Evolutionary conservation across 2,113 vertebrate genomes (phyloP).

Genomic region (mouse (Mus musculus)): DNA sequence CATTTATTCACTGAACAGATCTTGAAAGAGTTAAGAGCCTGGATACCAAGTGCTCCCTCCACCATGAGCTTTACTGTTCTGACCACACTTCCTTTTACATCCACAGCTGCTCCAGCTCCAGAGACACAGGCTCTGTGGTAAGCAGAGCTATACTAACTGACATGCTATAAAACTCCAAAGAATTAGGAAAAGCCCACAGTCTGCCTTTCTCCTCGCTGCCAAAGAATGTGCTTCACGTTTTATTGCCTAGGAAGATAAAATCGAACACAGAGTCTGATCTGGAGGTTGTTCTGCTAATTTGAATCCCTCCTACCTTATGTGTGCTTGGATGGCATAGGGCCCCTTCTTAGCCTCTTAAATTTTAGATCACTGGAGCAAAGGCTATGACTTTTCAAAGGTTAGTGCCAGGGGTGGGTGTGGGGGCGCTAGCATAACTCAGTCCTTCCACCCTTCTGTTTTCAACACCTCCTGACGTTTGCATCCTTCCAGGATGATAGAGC

Average conservation of each 20-base stretch:
- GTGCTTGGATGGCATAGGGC: neutral
- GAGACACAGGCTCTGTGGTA: neutral
- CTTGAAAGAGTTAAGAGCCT: too few species aligned
- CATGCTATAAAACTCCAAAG: neutral
- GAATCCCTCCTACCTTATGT: neutral
- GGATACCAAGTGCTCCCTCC: too few species aligned
- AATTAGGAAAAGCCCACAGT: neutral
- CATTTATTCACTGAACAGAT: too few species aligned
- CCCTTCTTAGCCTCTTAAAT: neutral
- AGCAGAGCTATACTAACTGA: neutral
- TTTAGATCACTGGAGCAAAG: neutral
- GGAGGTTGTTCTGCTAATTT: neutral
- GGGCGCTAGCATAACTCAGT: neutral
- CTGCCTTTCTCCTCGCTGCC: neutral
- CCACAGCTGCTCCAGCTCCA: neutral
- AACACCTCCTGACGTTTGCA: neutral
- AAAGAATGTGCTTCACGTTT: neutral
- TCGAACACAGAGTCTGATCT: neutral
- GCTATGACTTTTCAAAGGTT: neutral
- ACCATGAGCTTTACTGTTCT: too few species aligned
- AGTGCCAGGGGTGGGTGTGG: neutral
- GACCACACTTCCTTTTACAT: too few species aligned
- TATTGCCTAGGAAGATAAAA: slow-evolving; percentile 74
- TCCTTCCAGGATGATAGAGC: neutral
- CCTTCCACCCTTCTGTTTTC: neutral